A percentile compares a stretch with the other conserved stretches of the same genome.
Conservation (phyloP, 2,113 vertebrate genomes). For the Centropristis striata region DNA sequence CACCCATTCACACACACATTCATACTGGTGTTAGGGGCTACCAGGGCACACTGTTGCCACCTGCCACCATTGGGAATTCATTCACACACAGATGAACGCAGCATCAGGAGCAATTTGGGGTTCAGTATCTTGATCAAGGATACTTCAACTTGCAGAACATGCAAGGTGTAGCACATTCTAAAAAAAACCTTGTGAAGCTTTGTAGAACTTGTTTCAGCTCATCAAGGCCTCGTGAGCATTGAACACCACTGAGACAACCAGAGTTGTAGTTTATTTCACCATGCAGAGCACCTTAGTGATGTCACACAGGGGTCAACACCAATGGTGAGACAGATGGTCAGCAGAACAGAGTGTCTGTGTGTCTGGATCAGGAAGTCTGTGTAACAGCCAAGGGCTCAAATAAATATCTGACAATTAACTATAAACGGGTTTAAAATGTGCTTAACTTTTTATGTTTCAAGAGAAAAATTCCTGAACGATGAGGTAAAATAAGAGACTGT, state of each 20-base stretch:
- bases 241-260: constrained; percentile 2
- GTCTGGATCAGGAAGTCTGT: background rate
- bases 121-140: too few relatives aligned
- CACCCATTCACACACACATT: too few relatives aligned
- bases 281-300: constrained; percentile 38
- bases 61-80: too few relatives aligned
- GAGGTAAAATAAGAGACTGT: constrained; percentile 14
- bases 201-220: too few relatives aligned
- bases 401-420: background rate
- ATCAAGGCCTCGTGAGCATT: background rate
- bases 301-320: constrained; percentile 51
- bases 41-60: too few relatives aligned
- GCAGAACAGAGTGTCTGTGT: constrained; percentile 1
- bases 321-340: constrained; percentile 40
- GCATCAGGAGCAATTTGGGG: too few relatives aligned
- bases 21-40: too few relatives aligned
- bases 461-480: background rate
- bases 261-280: constrained; percentile 54
- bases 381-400: background rate
- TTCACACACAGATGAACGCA: too few relatives aligned
- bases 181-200: too few relatives aligned
- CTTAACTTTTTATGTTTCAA: background rate
- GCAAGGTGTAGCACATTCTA: background rate
- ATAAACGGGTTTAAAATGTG: constrained; percentile 1
- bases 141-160: too few relatives aligned